Base-by-base conservation (phyloP, 2,113 vertebrate genomes). In the Phoenicopterus ruber region DNA sequence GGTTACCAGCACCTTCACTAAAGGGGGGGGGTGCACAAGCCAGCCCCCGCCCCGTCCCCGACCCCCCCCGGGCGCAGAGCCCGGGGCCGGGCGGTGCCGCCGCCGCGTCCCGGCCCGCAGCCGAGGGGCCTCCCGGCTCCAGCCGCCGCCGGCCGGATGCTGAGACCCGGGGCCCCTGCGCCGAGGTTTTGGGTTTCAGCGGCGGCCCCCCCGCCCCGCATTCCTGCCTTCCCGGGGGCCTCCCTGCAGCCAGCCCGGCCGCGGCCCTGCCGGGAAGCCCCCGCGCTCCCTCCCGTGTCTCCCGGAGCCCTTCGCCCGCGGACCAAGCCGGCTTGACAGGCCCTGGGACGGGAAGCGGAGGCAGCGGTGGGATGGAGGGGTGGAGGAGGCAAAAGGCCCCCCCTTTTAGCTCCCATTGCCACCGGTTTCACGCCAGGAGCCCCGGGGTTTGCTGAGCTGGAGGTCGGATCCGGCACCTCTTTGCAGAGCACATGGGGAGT, bases 101-200 rank as follows among this genome's bases (percentile, higher is more conserved):
- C n/a, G n/a, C n/a, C 32, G 31, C 4, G 16, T 12, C 50, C 34
- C 40, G 9, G 4, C 19, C 12, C 17, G 5, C 4, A 8, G 32
- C 69, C n/a, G 2, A 4, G 95, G 58, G 89, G 74, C 70, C 72
- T 32, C 73, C 67, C 9, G 3, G 72, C 81, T 1, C 32, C 72
- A 49, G 83, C 77, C 44, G 2, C 28, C 11, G 9, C 61, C 0
- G 54, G 84, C 67, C 10, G 71, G 66, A 92, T 82, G 66, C 77
- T 4, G 52, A 15, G 69, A 66, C 34, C 84, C 20, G 13, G 70
- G 94, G 88, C 92, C 79, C 66, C 88, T 29, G 47, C 34, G 18
- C 72, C 0, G 61, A 61, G 88, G 88, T 88, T 93, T 95, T 87
- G 95, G 71, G 88, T 96, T 95, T 95, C 95, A 88, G 74, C 38